phyloP scores from a whole-genome alignment of 1,140 invertebrate species.

The Archivesica marissinica region DNA sequence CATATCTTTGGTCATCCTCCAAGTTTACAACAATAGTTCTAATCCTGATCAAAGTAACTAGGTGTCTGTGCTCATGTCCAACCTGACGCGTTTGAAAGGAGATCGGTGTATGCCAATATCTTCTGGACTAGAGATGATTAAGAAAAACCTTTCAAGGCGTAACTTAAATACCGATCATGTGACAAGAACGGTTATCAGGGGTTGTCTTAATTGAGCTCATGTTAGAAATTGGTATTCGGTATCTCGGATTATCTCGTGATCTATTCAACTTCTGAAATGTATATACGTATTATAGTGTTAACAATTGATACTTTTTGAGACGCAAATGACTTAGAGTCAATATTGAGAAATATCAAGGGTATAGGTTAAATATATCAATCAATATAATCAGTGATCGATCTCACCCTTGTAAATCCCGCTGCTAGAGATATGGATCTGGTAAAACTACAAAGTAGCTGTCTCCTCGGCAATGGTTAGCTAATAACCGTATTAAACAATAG shows the following conservation, averaged over 20 bases:
- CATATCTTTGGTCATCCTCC: constrained; percentile 55
- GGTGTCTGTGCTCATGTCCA: constrained; percentile 49
- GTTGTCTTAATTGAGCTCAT: neutral
- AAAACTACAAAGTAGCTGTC: neutral
- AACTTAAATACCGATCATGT: constrained; percentile 28
- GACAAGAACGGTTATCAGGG: constrained; percentile 13
- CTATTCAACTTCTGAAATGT: constrained; percentile 7
- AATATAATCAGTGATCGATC: constrained; percentile 8
- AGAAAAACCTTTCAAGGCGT: constrained; percentile 36
- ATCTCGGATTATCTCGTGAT: constrained; percentile 22
- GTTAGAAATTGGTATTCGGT: neutral
- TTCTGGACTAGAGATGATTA: neutral
- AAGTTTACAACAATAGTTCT: constrained; percentile 14
- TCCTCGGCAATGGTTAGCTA: constrained; percentile 23
- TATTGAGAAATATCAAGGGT: constrained; percentile 38
- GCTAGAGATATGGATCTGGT: constrained; percentile 24
- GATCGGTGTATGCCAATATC: constrained; percentile 9
- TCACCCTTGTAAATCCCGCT: neutral
- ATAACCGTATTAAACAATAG: constrained; percentile 28
- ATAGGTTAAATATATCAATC: constrained; percentile 47
- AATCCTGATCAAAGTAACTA: constrained; percentile 38
- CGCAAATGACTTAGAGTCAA: constrained; percentile 12
- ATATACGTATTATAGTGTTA: constrained; percentile 21
- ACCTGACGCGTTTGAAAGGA: constrained; percentile 13
- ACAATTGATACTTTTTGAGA: constrained; percentile 6